Conservation (phyloP, 2,113 vertebrate genomes). For the Oreochromis tanganicae region DNA sequence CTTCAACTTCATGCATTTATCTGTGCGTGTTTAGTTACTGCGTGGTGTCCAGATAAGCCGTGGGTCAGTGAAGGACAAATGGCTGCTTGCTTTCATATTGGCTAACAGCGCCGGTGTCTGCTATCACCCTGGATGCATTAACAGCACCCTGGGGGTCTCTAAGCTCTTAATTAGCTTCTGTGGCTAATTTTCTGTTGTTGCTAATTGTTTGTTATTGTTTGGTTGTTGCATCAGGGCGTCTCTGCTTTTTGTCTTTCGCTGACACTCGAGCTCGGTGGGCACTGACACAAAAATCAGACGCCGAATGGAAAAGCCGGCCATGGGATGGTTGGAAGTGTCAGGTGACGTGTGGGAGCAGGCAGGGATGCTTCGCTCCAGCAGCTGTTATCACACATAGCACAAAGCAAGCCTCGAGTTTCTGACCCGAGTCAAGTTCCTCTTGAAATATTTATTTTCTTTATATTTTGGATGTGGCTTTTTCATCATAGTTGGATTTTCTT, state of each 20-base stretch:
- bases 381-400: constrained; percentile 1
- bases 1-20: neutral
- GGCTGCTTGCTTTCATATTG: neutral
- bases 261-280: neutral
- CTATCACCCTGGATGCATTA: neutral
- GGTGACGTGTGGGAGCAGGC: constrained; percentile 9
- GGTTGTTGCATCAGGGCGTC: fast-evolving
- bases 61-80: constrained; percentile 7
- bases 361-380: constrained; percentile 12
- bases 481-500: neutral
- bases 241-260: neutral
- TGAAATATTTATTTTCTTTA: neutral
- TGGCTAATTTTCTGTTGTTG: neutral
- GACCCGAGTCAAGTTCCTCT: neutral
- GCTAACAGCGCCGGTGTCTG: neutral
- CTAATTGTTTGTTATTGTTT: neutral
- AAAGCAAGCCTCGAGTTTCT: neutral
- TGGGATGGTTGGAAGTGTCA: constrained; percentile 2
- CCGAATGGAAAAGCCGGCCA: neutral
- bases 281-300: neutral
- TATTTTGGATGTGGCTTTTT: neutral
- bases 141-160: neutral
- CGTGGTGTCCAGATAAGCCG: constrained; percentile 27
- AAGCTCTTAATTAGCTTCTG: neutral
- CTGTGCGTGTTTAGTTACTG: neutral